Evolutionary conservation across 2,113 vertebrate species (phyloP), one percentile per base, ranked within the genome.

Genomic region (Verasper variegatus): DNA sequence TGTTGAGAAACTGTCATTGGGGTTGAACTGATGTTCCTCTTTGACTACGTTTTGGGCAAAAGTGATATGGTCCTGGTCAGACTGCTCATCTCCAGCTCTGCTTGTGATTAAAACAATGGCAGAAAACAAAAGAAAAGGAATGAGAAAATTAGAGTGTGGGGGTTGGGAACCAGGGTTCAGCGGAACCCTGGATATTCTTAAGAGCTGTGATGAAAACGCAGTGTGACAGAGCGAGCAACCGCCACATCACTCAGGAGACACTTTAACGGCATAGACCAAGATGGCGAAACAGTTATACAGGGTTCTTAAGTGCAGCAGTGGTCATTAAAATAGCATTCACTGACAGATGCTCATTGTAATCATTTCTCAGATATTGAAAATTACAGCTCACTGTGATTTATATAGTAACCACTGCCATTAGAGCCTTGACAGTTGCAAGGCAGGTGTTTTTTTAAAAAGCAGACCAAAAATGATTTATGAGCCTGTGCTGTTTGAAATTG

Each of bases 301-400:
- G 73, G 78, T 82, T 81, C 81, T 42, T 84, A 80, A 86, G 87
- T 88, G 77, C 83, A 90, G 80, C 71, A 76, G 74, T 23, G 56
- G 76, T 84, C 92, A 88, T 93, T 93, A 92, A 89, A 91, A 88
- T 66, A 74, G 76, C 81, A 81, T 85, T 88, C 82, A 70, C 71
- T 88, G 86, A 94, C 90, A 91, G 77, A 88, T 92, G 88, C 84
- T 89, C 80, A 86, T 76, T 88, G 75, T 90, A 89, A 85, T 89
- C 65, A 92, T 90, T 93, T 88, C 82, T 86, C 74, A 78, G 74
- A 87, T 91, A 90, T 90, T 89, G 84, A 80, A 88, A 88, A 91
- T 86, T 89, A 87, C 90, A 92, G 86, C 85, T 74, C 63, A 15
- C 42, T 21, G 67, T 89, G 89, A 92, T 91, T 92, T 91, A 92